Evolutionary conservation across 2,888 invertebrate genomes (phyloP).

Genomic region (Agonopterix heracliana): DNA sequence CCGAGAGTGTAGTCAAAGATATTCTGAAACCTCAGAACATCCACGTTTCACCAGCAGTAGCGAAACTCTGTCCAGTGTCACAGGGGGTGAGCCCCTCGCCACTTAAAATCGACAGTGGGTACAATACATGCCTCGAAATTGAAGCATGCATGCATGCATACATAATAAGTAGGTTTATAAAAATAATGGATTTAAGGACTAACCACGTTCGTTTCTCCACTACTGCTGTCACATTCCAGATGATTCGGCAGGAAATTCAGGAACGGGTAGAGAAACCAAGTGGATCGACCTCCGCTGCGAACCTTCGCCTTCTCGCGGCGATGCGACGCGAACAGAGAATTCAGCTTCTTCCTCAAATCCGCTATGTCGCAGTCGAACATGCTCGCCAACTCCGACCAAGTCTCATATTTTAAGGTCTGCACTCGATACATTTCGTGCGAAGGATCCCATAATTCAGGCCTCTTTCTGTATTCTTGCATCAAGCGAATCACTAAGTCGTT

Average conservation of each 20-base stretch:
- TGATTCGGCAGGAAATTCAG: slow-evolving; percentile 53
- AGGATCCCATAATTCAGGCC: slow-evolving; percentile 50
- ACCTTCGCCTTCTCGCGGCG: slow-evolving; percentile 56
- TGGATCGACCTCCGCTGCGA: slow-evolving; percentile 39
- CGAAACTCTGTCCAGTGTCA: too few species aligned
- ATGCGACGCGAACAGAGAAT: slow-evolving; percentile 62
- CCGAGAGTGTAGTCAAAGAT: too few species aligned
- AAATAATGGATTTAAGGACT: too few species aligned
- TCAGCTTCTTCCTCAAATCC: slow-evolving; percentile 56
- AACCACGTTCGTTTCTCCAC: not conserved
- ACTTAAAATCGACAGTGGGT: too few species aligned
- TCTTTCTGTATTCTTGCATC: slow-evolving; percentile 38
- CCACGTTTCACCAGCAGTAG: too few species aligned
- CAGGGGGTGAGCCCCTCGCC: too few species aligned
- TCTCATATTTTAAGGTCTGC: slow-evolving; percentile 48
- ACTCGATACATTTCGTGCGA: slow-evolving; percentile 40
- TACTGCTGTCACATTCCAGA: slow-evolving; percentile 21
- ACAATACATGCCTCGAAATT: too few species aligned
- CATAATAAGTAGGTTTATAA: too few species aligned
- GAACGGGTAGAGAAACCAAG: slow-evolving; percentile 55
- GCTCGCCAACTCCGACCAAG: slow-evolving; percentile 49
- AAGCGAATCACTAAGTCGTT: slow-evolving; percentile 41
- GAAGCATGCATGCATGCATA: too few species aligned
- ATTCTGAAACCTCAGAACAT: too few species aligned
- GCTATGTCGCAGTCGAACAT: slow-evolving; percentile 49